A percentile compares a stretch with the other conserved stretches of the same genome.
Conservation (phyloP, 2,888 invertebrate genomes). For the Pristionchus japonicus region DNA sequence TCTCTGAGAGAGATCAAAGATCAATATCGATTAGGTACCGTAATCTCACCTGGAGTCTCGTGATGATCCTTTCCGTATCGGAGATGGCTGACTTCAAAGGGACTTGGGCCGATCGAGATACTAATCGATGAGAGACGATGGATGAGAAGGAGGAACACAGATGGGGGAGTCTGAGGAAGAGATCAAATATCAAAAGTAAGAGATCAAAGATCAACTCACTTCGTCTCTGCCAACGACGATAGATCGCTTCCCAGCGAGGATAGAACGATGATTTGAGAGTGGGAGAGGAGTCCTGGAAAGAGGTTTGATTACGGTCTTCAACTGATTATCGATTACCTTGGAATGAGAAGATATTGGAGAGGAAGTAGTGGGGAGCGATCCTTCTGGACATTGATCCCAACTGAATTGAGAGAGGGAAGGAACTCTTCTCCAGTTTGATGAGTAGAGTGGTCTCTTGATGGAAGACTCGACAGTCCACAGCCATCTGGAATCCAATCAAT, state of each 20-base stretch:
- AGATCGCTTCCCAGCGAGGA: constrained; percentile 58
- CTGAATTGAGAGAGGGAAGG: constrained; percentile 49
- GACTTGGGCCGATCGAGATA: neutral
- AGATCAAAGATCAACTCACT: constrained; percentile 36
- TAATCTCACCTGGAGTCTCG: constrained; percentile 13
- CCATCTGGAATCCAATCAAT: constrained; percentile 6
- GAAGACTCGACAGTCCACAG: constrained; percentile 10
- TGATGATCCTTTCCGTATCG: constrained; percentile 28
- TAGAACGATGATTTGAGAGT: constrained; percentile 53
- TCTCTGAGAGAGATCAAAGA: neutral
- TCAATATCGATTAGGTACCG: neutral
- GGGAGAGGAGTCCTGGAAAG: constrained; percentile 55
- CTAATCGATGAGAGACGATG: constrained; percentile 13
- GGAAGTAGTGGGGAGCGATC: constrained; percentile 45
- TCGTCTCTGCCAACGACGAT: constrained; percentile 57
- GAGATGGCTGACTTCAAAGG: constrained; percentile 18
- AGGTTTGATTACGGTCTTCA: neutral
- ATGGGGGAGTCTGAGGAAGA: constrained; percentile 36
- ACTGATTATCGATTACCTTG: constrained; percentile 47
- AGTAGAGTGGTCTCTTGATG: constrained; percentile 46
- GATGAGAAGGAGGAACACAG: constrained; percentile 6
- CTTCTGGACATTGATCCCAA: constrained; percentile 49
- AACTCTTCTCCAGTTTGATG: constrained; percentile 44
- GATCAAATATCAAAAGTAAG: neutral
- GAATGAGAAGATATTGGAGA: constrained; percentile 52